Base-by-base conservation (phyloP, 1,140 invertebrate genomes). In the Tetramorium alpestre region DNA sequence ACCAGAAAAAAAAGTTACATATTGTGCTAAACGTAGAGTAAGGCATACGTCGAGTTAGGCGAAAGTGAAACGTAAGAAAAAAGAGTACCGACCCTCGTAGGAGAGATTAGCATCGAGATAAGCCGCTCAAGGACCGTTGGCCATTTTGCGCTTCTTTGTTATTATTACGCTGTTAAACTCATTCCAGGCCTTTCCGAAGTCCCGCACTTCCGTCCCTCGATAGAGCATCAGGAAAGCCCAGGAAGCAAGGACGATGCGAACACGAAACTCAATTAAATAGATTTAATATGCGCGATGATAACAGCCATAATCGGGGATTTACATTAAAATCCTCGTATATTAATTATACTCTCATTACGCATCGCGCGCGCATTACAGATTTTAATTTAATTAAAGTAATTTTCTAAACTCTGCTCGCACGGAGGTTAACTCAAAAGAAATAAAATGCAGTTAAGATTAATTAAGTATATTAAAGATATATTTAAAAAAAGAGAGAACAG, bases 1-100 rank as follows among this genome's bases (percentile, higher is more conserved):
- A 94, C 89, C 86, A 90, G 87, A 65, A 88, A 73, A 92, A 85
- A 92, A 94, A 92, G 62, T 91, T 93, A 92, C 90, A 92, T 91
- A 92, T 92, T 78, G 49, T 91, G 92, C 90, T 93, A 94, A 94
- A 90, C 87, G 91, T 94, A 95, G 93, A 94, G 86, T 94, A 95
- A 94, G 93, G 91, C 91, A 92, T 94, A 88, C 89, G 92, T 90
- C 91, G 89, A 87, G 88, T 92, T 94, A 94, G 93, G 92, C 88
- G 91, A 93, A 86, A 92, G 77, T 91, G 93, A 92, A 89, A 77
- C 58, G 75, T 67, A 77, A 67, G 84, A 89, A 90, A 90, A 85
- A 72, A 90, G 85, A 87, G 80, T 88, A 91, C 91, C 88, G 91
- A 92, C 86, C 92, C 92, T 93, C 88, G 87, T 94, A 94, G 93